These are phyloP conservation scores for Cerastis rubricosa DNA, from an alignment of 2,888 invertebrate genomes.

Conservation along the genomic window DNA sequence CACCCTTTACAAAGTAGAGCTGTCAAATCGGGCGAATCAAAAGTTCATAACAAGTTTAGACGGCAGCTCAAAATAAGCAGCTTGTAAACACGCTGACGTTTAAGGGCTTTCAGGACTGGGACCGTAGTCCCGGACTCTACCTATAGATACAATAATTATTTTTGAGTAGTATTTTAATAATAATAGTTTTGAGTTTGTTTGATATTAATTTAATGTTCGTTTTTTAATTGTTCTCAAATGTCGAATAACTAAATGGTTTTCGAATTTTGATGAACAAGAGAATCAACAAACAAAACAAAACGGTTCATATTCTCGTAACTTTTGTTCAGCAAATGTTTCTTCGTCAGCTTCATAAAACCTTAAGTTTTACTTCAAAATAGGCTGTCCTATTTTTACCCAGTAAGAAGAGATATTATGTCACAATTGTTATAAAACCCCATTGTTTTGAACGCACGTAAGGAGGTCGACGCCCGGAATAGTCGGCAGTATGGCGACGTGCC, in stretches of 20 bases:
- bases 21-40: constrained; percentile 32
- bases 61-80: constrained; percentile 10
- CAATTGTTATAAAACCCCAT: constrained; percentile 76
- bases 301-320: not conserved
- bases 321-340: not conserved
- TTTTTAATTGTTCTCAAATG: not conserved
- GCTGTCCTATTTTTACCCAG: constrained; percentile 38
- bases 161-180: too few relatives aligned
- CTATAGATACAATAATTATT: too few relatives aligned
- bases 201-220: too few relatives aligned
- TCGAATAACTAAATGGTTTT: not conserved
- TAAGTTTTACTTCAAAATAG: constrained; percentile 21
- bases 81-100: constrained; percentile 20
- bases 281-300: not conserved
- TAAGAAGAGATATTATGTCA: constrained; percentile 57
- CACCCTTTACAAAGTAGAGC: constrained; percentile 21
- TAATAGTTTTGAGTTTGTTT: too few relatives aligned
- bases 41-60: constrained; percentile 38
- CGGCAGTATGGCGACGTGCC: constrained; percentile 79
- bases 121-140: too few relatives aligned
- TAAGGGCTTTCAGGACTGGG: not conserved
- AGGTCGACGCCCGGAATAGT: constrained; percentile 84
- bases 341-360: not conserved
- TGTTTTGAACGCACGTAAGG: constrained; percentile 78
- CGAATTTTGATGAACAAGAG: not conserved